These are phyloP conservation scores for Elysia chlorotica DNA, from an alignment of 1,140 invertebrate genomes.

Conservation along the genomic window DNA sequence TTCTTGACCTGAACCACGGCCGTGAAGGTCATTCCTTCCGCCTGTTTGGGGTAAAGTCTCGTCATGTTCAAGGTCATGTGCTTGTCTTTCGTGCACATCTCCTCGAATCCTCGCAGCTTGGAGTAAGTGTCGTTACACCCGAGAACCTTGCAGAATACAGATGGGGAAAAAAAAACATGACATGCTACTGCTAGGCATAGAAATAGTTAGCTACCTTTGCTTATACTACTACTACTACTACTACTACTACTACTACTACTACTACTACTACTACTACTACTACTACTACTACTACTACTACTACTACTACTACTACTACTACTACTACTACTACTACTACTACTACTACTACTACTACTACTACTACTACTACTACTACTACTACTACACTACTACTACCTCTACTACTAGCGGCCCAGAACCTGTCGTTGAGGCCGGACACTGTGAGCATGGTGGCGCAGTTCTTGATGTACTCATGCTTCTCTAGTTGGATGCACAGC, in stretches of 20 bases:
- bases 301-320: neutral
- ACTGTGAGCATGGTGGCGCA: neutral
- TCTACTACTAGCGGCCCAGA: no score
- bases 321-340: neutral
- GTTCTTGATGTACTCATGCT: neutral
- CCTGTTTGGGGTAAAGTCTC: neutral
- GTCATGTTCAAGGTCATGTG: neutral
- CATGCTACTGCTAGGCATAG: neutral
- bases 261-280: neutral
- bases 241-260: no score
- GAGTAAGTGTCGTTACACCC: constrained; percentile 3
- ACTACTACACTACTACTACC: no score
- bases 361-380: no score
- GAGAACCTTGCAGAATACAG: neutral
- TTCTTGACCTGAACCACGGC: neutral
- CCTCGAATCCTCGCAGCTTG: neutral
- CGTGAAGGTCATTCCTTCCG: neutral
- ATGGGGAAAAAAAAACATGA: no score
- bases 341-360: no score
- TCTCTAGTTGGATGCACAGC: neutral
- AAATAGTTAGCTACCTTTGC: neutral
- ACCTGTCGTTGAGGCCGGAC: neutral
- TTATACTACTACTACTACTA: neutral
- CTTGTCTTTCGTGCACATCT: constrained; percentile 11
- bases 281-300: neutral